Conservation (phyloP, 2,888 invertebrate genomes). For the Callyntrura guangdongensis region DNA sequence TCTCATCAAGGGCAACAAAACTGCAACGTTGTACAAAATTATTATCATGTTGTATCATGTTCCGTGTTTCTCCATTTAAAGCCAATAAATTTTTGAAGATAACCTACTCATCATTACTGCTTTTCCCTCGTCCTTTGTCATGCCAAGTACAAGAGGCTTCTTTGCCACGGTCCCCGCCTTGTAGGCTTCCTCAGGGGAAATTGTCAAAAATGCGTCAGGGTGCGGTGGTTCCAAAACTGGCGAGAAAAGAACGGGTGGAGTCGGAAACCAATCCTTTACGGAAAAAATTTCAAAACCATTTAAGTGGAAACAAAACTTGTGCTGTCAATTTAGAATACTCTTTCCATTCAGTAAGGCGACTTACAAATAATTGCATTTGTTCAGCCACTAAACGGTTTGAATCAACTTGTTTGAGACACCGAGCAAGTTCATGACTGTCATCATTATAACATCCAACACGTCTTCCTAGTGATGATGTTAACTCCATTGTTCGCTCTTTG, state of each 20-base stretch:
- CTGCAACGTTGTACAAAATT: constrained; percentile 45
- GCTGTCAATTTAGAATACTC: not conserved
- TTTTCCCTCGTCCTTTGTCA: constrained; percentile 81
- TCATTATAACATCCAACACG: constrained; percentile 66
- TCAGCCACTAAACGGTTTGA: constrained; percentile 64
- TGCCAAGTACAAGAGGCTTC: constrained; percentile 80
- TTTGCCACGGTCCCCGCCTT: constrained; percentile 71
- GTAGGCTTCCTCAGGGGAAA: constrained; percentile 81
- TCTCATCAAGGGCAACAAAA: constrained; percentile 63
- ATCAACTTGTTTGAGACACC: constrained; percentile 55
- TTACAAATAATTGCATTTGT: constrained; percentile 75
- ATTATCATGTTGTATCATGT: not conserved
- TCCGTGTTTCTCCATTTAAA: not conserved
- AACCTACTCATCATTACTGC: constrained; percentile 66
- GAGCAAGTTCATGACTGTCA: constrained; percentile 52
- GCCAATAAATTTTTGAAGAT: not conserved
- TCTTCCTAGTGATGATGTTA: constrained; percentile 55
- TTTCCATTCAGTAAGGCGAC: too few species aligned
- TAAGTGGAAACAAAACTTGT: not conserved
- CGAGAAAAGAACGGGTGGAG: constrained; percentile 79
- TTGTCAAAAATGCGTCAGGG: constrained; percentile 79
- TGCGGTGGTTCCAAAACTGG: constrained; percentile 77
- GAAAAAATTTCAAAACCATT: too few species aligned
- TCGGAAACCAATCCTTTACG: constrained; percentile 81
- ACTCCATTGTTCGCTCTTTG: constrained; percentile 41